Evolutionary conservation across 2,113 vertebrate species (phyloP).

Genomic region (Melanerpes aurifrons): DNA sequence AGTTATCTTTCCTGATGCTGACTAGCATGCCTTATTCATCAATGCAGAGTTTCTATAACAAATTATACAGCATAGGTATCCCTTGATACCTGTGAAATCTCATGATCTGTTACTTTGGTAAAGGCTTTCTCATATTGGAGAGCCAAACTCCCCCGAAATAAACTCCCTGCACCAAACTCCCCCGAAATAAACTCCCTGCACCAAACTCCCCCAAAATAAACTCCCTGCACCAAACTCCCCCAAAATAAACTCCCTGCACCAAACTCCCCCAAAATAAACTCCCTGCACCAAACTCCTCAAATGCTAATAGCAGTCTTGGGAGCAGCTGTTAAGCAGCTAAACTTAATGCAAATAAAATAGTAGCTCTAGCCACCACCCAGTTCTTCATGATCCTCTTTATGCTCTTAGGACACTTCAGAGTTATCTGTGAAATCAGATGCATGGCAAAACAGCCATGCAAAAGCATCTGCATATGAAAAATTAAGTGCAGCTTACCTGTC

Average conservation of each 20-base stretch:
- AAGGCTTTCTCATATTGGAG: not conserved
- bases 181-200: no score
- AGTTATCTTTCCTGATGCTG: not conserved
- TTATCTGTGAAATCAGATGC: not conserved
- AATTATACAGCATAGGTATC: fast-evolving
- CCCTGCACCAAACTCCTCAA: fast-evolving
- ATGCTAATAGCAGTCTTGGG: fast-evolving
- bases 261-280: not conserved
- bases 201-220: not conserved
- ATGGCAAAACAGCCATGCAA: not conserved
- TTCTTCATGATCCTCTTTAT: not conserved
- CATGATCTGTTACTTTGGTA: not conserved
- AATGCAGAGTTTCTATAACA: not conserved
- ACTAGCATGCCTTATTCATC: not conserved
- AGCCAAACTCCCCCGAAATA: no score
- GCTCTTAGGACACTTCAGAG: not conserved
- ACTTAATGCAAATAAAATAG: not conserved
- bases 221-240: no score
- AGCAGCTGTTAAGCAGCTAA: not conserved
- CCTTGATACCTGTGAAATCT: not conserved
- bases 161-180: not conserved
- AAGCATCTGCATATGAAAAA: not conserved
- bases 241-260: not conserved
- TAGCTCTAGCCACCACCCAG: not conserved
- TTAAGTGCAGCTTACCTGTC: not conserved